Conservation (phyloP, 2,888 invertebrate species). For the Eristalis pertinax region DNA sequence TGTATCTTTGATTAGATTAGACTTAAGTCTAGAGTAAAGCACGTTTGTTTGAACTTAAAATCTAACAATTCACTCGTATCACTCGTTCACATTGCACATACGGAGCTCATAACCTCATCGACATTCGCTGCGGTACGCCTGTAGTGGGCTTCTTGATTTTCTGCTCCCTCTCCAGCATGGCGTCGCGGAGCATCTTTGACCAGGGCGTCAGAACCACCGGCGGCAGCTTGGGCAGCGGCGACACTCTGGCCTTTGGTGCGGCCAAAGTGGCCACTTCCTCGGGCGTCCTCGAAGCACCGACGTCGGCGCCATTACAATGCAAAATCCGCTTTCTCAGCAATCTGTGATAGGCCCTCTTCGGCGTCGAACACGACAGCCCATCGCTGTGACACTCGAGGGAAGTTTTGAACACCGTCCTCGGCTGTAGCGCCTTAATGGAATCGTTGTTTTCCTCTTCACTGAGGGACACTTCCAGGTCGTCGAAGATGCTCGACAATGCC, state of each 20-base stretch:
- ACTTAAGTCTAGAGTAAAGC: slow-evolving; percentile 32
- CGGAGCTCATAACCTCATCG: slow-evolving; percentile 41
- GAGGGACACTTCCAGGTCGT: slow-evolving; percentile 35
- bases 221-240: slow-evolving; percentile 49
- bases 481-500: slow-evolving; percentile 43
- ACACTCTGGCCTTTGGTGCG: not conserved
- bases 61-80: slow-evolving; percentile 5
- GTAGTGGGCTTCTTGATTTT: slow-evolving; percentile 32
- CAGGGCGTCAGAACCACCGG: slow-evolving; percentile 58
- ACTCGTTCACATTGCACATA: slow-evolving; percentile 25
- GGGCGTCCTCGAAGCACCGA: slow-evolving; percentile 18
- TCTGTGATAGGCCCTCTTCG: slow-evolving; percentile 35
- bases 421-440: not conserved
- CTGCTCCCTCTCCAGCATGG: slow-evolving; percentile 41
- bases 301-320: slow-evolving; percentile 2
- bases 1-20: not conserved
- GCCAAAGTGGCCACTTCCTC: slow-evolving; percentile 35
- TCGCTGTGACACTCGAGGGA: not conserved
- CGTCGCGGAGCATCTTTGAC: slow-evolving; percentile 61
- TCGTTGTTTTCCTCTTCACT: slow-evolving; percentile 36
- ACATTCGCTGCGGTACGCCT: slow-evolving; percentile 37
- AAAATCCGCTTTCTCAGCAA: slow-evolving; percentile 23
- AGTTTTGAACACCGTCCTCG: not conserved
- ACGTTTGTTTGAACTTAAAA: slow-evolving; percentile 12
- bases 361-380: slow-evolving; percentile 45